phyloP scores from a whole-genome alignment of 1,140 invertebrate species.

The Phortica variegata region DNA sequence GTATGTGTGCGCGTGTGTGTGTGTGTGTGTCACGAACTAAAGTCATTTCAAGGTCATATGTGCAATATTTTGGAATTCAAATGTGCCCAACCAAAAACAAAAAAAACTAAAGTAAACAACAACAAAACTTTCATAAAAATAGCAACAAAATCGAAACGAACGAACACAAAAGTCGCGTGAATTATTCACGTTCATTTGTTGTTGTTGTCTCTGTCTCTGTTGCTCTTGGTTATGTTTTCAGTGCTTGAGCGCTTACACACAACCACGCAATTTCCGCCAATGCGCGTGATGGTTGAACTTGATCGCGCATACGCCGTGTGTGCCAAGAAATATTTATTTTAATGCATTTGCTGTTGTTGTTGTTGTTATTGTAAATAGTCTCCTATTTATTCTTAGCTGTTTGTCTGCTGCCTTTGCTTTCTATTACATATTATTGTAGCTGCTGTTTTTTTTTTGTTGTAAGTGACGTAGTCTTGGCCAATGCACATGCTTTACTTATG shows the following conservation, averaged over 20 bases:
- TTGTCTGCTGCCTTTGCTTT: neutral
- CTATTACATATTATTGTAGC: neutral
- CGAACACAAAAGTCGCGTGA: neutral
- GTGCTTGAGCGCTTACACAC: too few relatives aligned
- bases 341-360: slow-evolving; percentile 15
- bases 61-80: too few relatives aligned
- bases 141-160: neutral
- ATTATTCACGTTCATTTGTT: neutral
- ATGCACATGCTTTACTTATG: neutral
- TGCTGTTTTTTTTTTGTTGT: neutral
- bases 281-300: neutral
- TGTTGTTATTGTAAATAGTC: slow-evolving; percentile 17
- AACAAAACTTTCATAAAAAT: neutral
- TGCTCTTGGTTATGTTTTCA: too few relatives aligned
- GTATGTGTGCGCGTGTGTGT: too few relatives aligned
- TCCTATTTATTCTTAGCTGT: slow-evolving; percentile 1
- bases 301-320: slow-evolving; percentile 30
- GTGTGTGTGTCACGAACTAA: too few relatives aligned
- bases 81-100: slow-evolving; percentile 6
- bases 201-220: too few relatives aligned
- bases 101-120: neutral
- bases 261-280: too few relatives aligned
- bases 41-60: too few relatives aligned
- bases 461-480: neutral
- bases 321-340: slow-evolving; percentile 22